phyloP scores from a whole-genome alignment of 2,113 vertebrate species.

The Melanocharis versteri region DNA sequence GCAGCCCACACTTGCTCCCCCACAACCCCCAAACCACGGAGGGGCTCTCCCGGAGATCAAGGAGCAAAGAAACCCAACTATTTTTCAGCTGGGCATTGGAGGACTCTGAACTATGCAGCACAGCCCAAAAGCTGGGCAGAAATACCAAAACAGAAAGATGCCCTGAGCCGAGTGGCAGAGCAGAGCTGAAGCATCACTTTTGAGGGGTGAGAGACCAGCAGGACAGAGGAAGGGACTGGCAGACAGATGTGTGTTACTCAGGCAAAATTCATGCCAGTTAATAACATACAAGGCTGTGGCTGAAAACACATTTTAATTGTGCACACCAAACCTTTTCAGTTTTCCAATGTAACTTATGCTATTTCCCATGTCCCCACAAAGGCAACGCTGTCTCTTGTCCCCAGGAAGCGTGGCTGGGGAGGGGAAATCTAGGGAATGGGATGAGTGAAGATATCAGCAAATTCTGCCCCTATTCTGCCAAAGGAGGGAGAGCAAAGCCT shows the following conservation, averaged over 20 bases:
- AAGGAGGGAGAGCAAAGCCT: neutral
- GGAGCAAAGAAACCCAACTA: neutral
- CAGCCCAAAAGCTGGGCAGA: neutral
- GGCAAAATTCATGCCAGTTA: constrained; percentile 47
- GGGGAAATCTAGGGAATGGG: neutral
- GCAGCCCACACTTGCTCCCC: neutral
- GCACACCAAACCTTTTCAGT: constrained; percentile 26
- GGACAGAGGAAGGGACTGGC: neutral
- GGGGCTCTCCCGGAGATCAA: neutral
- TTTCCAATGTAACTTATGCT: constrained; percentile 10
- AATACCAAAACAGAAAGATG: neutral
- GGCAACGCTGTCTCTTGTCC: neutral
- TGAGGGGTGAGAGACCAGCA: neutral
- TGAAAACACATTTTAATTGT: constrained; percentile 63
- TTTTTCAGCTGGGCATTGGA: neutral
- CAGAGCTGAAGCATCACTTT: neutral
- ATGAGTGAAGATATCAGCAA: neutral
- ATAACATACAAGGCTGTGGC: constrained; percentile 41
- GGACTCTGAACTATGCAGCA: neutral
- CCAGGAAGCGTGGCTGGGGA: neutral
- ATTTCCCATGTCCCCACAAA: constrained; percentile 22
- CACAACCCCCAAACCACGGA: neutral
- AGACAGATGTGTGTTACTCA: neutral
- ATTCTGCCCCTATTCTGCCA: neutral
- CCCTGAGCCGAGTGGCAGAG: fast-evolving